Evolutionary conservation across 64 coral and sea anemone species (phyloP).

Genomic region (Cladopsammia gracilis): DNA sequence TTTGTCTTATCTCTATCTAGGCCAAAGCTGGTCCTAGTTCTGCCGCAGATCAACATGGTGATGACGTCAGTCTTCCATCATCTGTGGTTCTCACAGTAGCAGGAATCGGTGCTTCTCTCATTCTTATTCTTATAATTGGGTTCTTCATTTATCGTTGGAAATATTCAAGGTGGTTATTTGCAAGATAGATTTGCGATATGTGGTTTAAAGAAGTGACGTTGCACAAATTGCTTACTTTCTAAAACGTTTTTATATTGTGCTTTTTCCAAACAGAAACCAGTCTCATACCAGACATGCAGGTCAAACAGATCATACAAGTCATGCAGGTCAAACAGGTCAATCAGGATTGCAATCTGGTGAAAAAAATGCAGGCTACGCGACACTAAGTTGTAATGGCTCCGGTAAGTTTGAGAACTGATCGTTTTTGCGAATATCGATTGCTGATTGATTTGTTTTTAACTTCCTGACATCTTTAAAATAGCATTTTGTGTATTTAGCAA

Average conservation of each 20-base stretch:
- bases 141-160: not conserved
- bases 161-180: not conserved
- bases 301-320: not conserved
- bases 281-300: not conserved
- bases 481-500: too few relatives aligned
- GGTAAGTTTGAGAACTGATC: not conserved
- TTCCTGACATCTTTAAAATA: not conserved
- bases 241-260: too few relatives aligned
- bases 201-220: too few relatives aligned
- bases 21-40: not conserved
- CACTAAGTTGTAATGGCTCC: not conserved
- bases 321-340: not conserved
- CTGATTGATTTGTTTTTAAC: not conserved
- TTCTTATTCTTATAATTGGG: not conserved
- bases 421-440: not conserved
- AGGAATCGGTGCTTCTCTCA: not conserved
- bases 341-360: not conserved
- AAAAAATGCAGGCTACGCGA: not conserved
- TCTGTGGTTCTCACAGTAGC: not conserved
- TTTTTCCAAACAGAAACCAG: not conserved
- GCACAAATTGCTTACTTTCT: too few relatives aligned
- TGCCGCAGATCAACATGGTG: not conserved
- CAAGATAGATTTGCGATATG: too few relatives aligned
- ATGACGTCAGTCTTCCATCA: too few relatives aligned
- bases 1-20: not conserved